Conservation (phyloP, 2,797 vertebrate genomes). For the Pseudomugil gertrudae region DNA sequence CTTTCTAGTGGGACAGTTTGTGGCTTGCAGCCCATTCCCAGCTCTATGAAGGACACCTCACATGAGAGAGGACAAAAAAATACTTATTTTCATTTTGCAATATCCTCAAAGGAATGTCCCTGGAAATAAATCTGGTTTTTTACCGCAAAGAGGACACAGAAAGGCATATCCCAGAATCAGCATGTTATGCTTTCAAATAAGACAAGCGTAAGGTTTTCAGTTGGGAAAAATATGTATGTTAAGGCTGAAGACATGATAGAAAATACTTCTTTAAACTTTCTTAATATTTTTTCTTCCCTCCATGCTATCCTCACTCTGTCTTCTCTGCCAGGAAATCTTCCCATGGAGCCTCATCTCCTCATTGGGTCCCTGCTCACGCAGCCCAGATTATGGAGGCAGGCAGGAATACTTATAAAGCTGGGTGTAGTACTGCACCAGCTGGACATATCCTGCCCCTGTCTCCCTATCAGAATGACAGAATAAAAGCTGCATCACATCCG, state of each 20-base stretch:
- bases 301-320: slow-evolving; percentile 25
- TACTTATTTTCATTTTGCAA: slow-evolving; percentile 30
- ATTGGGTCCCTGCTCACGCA: slow-evolving; percentile 67
- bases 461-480: slow-evolving; percentile 41
- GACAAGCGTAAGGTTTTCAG: slow-evolving; percentile 16
- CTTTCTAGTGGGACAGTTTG: slow-evolving; percentile 20
- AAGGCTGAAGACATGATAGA: slow-evolving; percentile 31
- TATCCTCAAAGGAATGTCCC: slow-evolving; percentile 25
- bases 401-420: slow-evolving; percentile 68
- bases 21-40: slow-evolving; percentile 20
- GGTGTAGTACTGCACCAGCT: slow-evolving; percentile 50
- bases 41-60: slow-evolving; percentile 36
- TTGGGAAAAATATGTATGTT: slow-evolving; percentile 21
- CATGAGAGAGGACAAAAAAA: slow-evolving; percentile 56
- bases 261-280: slow-evolving; percentile 15
- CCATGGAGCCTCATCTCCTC: slow-evolving; percentile 66
- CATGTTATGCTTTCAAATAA: slow-evolving; percentile 11
- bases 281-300: slow-evolving; percentile 24
- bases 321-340: slow-evolving; percentile 58
- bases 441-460: slow-evolving; percentile 20
- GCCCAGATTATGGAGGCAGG: slow-evolving; percentile 64
- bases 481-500: slow-evolving; percentile 22
- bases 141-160: slow-evolving; percentile 17
- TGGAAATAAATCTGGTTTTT: slow-evolving; percentile 33
- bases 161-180: slow-evolving; percentile 11